Percentiles rank a stretch among this genome's conserved stretches.
Conservation (phyloP, 2,113 vertebrate species). For the Cololabis saira region DNA sequence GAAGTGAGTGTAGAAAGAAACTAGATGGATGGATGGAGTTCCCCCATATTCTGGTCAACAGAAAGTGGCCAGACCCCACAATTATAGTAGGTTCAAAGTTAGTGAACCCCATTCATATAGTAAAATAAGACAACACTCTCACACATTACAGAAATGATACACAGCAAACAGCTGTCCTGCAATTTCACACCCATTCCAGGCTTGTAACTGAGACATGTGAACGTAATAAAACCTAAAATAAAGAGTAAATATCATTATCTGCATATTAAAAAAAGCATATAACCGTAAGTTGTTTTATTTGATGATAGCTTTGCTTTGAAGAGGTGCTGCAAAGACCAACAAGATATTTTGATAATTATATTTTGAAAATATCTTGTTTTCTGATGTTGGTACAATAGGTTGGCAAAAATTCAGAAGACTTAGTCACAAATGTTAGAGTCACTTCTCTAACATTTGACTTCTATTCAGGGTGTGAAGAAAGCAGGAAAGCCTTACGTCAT, state of each 20-base stretch:
- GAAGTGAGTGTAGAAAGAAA: no score
- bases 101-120: no score
- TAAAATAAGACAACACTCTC: slow-evolving; percentile 8
- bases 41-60: background rate
- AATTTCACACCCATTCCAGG: slow-evolving; percentile 36
- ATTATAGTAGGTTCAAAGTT: background rate
- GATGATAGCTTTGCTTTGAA: slow-evolving; percentile 19
- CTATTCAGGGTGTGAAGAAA: no score
- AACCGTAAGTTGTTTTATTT: slow-evolving; percentile 15
- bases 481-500: no score
- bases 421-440: no score
- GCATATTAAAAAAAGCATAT: slow-evolving; percentile 4
- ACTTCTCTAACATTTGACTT: no score
- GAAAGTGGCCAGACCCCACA: background rate
- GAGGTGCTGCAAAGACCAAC: slow-evolving; percentile 13
- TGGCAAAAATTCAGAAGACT: background rate
- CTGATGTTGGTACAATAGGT: background rate
- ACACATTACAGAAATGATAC: slow-evolving; percentile 22
- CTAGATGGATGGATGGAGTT: no score
- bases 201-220: slow-evolving; percentile 42
- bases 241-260: slow-evolving; percentile 27
- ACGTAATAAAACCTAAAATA: slow-evolving; percentile 45
- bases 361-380: background rate
- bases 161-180: slow-evolving; percentile 43
- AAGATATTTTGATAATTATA: slow-evolving; percentile 3